A percentile compares a stretch with the other conserved stretches of the same genome.
phyloP scores from a whole-genome alignment of 1,140 invertebrate genomes.

The Diploscapter pachys region DNA sequence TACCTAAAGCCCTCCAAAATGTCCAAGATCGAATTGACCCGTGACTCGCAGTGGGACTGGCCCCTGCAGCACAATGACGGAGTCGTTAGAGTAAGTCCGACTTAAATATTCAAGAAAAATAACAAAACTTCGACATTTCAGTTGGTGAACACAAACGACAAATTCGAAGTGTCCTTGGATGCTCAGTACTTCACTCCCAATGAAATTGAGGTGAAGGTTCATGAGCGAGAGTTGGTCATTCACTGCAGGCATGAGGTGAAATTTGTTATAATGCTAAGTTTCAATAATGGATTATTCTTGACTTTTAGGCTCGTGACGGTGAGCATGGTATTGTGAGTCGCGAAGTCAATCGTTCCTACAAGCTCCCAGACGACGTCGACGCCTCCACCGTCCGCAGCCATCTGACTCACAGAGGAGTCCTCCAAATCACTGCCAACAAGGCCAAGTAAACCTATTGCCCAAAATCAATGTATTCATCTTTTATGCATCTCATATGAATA shows the following conservation, averaged over 20 bases:
- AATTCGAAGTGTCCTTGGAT: conserved; percentile 40
- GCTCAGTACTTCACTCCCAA: conserved; percentile 43
- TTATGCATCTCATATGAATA: no score
- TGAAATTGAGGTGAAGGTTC: conserved; percentile 25
- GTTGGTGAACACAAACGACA: conserved; percentile 34
- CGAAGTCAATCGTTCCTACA: conserved; percentile 52
- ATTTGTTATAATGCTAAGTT: background rate
- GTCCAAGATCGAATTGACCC: conserved; percentile 15
- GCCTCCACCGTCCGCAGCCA: conserved; percentile 49
- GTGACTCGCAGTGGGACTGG: conserved; percentile 35
- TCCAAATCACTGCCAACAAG: conserved; percentile 51
- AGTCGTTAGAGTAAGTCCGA: conserved; percentile 26
- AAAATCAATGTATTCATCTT: no score
- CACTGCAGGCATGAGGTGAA: conserved; percentile 11
- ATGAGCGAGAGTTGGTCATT: background rate
- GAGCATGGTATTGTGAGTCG: conserved; percentile 50
- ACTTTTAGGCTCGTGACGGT: conserved; percentile 41
- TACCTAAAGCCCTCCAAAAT: conserved; percentile 9
- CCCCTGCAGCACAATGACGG: conserved; percentile 40
- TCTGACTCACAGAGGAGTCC: conserved; percentile 47
- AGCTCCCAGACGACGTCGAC: conserved; percentile 55
- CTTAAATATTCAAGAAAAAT: background rate
- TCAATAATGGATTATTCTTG: background rate
- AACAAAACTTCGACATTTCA: conserved; percentile 7
- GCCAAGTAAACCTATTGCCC: conserved; percentile 38